phyloP scores from a whole-genome alignment of 2,888 invertebrate species.

The Ornithoptera alexandrae region DNA sequence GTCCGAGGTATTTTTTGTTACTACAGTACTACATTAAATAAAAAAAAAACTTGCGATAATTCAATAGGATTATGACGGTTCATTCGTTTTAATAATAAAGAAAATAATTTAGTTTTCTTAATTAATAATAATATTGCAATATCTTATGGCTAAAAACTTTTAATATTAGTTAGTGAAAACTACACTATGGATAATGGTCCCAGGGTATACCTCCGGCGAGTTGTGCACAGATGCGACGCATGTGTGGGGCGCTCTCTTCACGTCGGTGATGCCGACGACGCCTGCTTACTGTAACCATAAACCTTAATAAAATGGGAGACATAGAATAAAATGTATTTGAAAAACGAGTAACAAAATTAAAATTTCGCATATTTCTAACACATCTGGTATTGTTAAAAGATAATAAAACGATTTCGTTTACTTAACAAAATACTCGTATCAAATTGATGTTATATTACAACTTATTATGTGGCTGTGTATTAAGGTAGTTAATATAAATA shows the following conservation, averaged over 20 bases:
- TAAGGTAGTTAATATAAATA: no score
- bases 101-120: no score
- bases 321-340: neutral
- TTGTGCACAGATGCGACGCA: slow-evolving; percentile 72
- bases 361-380: no score
- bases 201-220: slow-evolving; percentile 68
- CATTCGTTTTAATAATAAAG: no score
- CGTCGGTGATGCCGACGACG: slow-evolving; percentile 47
- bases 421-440: no score
- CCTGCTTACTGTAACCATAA: slow-evolving; percentile 43
- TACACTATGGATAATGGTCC: slow-evolving; percentile 54
- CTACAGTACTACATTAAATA: slow-evolving; percentile 4
- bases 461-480: neutral
- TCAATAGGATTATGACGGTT: neutral
- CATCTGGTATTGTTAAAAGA: no score
- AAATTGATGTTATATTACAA: neutral
- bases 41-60: slow-evolving; percentile 2
- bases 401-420: no score
- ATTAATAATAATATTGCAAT: no score
- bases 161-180: neutral
- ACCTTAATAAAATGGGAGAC: slow-evolving; percentile 23
- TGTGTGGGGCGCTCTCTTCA: slow-evolving; percentile 65
- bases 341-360: neutral
- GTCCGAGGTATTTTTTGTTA: slow-evolving; percentile 7
- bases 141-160: no score